These are phyloP conservation scores for Hylomyscus alleni DNA, from an alignment of 2,797 vertebrate species.

Conservation along the genomic window DNA sequence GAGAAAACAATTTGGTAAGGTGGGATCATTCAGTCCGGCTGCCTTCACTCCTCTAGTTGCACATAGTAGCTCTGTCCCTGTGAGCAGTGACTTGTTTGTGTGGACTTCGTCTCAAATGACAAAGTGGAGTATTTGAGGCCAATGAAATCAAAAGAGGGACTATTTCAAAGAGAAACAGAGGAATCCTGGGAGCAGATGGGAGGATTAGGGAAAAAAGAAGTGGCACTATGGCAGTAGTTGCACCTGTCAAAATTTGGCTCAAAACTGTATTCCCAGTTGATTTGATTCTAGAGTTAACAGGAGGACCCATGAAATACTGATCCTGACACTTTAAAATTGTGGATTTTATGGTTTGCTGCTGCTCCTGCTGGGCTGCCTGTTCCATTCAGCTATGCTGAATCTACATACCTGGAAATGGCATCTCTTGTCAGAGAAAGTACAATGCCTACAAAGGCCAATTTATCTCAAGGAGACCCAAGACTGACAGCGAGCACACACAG, in stretches of 20 bases:
- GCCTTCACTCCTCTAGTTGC: constrained; percentile 66
- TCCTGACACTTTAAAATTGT: constrained; percentile 84
- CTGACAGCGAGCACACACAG: neutral
- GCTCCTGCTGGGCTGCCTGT: constrained; percentile 80
- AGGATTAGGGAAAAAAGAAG: constrained; percentile 78
- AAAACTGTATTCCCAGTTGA: constrained; percentile 80
- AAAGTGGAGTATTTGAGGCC: constrained; percentile 61
- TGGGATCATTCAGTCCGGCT: constrained; percentile 61
- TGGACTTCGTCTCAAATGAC: constrained; percentile 68
- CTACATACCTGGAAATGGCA: constrained; percentile 76
- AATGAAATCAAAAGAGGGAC: constrained; percentile 62
- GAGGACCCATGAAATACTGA: constrained; percentile 84
- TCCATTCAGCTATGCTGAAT: constrained; percentile 81
- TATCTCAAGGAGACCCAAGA: constrained; percentile 56
- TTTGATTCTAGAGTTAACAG: constrained; percentile 81
- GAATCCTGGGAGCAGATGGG: constrained; percentile 82
- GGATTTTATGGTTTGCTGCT: constrained; percentile 81
- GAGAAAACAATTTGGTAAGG: constrained; percentile 67
- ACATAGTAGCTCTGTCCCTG: constrained; percentile 59
- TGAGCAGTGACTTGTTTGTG: constrained; percentile 60
- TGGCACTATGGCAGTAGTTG: constrained; percentile 69
- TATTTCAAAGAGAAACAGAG: constrained; percentile 71
- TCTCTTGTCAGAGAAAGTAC: constrained; percentile 58
- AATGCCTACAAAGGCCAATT: constrained; percentile 62
- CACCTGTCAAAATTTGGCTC: constrained; percentile 85